A percentile compares a stretch with the other conserved stretches of the same genome.
phyloP scores from a whole-genome alignment of 2,888 invertebrate species.

The Plebejus argus region DNA sequence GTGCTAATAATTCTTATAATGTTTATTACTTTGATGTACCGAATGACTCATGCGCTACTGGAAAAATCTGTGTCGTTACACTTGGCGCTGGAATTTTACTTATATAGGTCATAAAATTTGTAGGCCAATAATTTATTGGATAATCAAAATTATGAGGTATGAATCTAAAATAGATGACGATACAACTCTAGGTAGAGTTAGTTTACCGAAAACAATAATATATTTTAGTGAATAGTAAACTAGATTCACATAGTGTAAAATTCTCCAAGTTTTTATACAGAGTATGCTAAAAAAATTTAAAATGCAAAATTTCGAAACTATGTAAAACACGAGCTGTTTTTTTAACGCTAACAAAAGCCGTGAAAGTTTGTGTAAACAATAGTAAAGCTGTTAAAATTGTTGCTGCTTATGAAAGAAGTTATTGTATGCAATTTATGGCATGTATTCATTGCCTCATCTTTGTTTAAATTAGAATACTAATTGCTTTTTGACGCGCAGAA shows the following conservation, averaged over 20 bases:
- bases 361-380: constrained; percentile 64
- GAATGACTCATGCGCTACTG: constrained; percentile 39
- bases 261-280: background rate
- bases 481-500: constrained; percentile 30
- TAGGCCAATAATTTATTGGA: background rate
- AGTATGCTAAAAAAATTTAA: background rate
- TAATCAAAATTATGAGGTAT: background rate
- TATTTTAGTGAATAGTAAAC: background rate
- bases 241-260: background rate
- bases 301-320: constrained; percentile 16
- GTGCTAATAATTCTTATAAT: constrained; percentile 53
- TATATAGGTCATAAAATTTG: background rate
- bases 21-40: constrained; percentile 43
- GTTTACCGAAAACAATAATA: background rate
- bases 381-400: constrained; percentile 54
- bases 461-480: constrained; percentile 38
- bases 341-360: constrained; percentile 43
- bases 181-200: background rate
- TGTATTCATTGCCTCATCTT: constrained; percentile 38
- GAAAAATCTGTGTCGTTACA: constrained; percentile 5
- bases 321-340: constrained; percentile 44
- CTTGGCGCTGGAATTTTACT: constrained; percentile 12
- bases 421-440: constrained; percentile 48
- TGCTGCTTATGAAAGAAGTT: constrained; percentile 49
- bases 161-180: background rate